Evolutionary conservation across 2,797 vertebrate species (phyloP), one percentile per base, ranked within the genome.

Genomic region (Synaphobranchus kaupii): DNA sequence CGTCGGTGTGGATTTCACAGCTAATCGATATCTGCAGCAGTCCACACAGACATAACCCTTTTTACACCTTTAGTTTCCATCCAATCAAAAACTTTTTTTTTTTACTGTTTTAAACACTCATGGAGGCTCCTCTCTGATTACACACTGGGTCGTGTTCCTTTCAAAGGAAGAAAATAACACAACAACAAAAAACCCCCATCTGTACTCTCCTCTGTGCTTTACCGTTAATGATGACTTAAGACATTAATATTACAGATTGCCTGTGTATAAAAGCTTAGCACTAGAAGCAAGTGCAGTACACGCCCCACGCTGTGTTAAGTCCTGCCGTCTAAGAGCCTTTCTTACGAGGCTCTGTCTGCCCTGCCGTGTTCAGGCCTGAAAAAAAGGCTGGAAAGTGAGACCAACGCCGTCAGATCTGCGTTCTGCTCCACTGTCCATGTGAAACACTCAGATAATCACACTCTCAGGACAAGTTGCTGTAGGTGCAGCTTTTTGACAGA

Each of bases 1-100:
- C 60, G 84, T 88, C 81, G 91, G 93, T 91, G 91, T 89, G 80
- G 87, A 91, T 94, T 94, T 94, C 94, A 93, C 90, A 91, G 2
- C 4, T 13, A 90, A 93, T 93, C 94, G 87, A 93, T 94, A 66
- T 90, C 12, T 86, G 90, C 90, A 90, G 89, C 91, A 91, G 91
- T 93, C 86, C 91, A 87, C 91, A 87, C 48, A 88, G 89, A 31
- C 63, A 13, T 93, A 93, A 94, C 93, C 88, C 90, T 22, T 92
- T 95, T 94, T 92, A 86, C 87, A 89, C 88, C 89, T 83, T 10
- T 86, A 89, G 87, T 93, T 91, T 92, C 85, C 87, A 92, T 88
- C 88, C 83, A 56, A 88, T 87, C 31, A 56, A 56, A 83, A 50
- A 91, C 22, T 89, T 87, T 89, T 84, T 22, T 47, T 44, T 78